Base-by-base conservation (phyloP, 2,888 invertebrate species). In the Trissonchulus latispiculum region DNA sequence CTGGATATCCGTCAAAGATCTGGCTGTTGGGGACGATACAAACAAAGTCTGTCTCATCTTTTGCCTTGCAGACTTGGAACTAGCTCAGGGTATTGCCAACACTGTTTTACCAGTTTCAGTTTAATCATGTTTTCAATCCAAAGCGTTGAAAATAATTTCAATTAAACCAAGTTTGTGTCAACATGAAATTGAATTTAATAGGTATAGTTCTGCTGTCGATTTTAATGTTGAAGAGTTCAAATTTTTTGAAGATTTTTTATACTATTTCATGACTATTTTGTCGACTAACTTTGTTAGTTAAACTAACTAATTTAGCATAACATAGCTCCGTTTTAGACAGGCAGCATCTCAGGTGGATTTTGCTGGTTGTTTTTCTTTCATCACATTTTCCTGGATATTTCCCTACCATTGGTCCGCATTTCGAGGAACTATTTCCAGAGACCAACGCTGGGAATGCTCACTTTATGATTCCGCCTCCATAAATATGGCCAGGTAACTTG, bases 351-450 rank as follows among this genome's bases (percentile, higher is more conserved):
- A 77, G 64, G 78, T 82, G 28, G 81, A 83, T 59, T 79, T 81
- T 61, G 81, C 83, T 32, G 84, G 84, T 1, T 79, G 81, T 35
- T 77, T 85, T 37, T 84, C 84, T 23, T 80, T 82, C 78, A 80
- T 84, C 76, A 83, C 84, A 0, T 84, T 82, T 75, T 77, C 81
- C 36, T 85, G 85, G 85, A 80, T 84, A 70, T 82, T 83, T n/a
- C 78, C 79, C 8, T 82, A 83, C 72, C 79, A 85, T 73, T 82
- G 82, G 80, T 78, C 78, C 37, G 82, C 84, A 1, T 80, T 78
- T 70, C 75, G 77, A 32, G 79, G 80, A 35, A 73, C 77, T 67
- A 71, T 79, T n/a, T 77, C 78, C 48, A 76, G 73, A 23, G 75
- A 78, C 62, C 76, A 77, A 71, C 77, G 76, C 1, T 84, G 84